Evolutionary conservation across 2,113 vertebrate genomes (phyloP).

Genomic region (Hippocampus comes): DNA sequence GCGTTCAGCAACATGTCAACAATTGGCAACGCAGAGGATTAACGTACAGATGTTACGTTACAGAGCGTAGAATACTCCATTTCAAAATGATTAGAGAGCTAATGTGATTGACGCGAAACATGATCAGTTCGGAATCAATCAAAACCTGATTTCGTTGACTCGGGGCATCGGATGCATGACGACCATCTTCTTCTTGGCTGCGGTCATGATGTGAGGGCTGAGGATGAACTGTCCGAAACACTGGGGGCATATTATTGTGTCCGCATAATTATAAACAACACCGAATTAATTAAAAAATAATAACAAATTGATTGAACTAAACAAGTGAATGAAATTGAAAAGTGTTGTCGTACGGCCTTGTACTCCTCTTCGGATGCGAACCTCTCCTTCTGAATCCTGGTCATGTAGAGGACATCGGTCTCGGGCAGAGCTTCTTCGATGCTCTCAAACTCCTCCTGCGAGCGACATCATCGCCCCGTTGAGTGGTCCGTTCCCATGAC

Average conservation of each 20-base stretch:
- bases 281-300: neutral
- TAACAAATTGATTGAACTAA: neutral
- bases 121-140: neutral
- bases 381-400: constrained; percentile 94
- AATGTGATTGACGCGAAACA: too few relatives aligned
- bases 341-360: constrained; percentile 75
- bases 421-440: constrained; percentile 91
- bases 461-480: too few relatives aligned
- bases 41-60: too few relatives aligned
- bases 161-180: constrained; percentile 96
- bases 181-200: constrained; percentile 95
- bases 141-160: constrained; percentile 93
- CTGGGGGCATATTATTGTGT: constrained; percentile 55
- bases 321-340: neutral
- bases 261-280: neutral
- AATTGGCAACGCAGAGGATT: too few relatives aligned
- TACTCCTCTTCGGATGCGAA: constrained; percentile 83
- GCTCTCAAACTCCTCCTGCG: constrained; percentile 90
- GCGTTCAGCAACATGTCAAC: too few relatives aligned
- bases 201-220: constrained; percentile 96
- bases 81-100: too few relatives aligned
- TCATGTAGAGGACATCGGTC: constrained; percentile 93
- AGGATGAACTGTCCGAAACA: constrained; percentile 96
- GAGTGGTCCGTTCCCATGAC: neutral
- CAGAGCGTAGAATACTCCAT: too few relatives aligned